phyloP scores from a whole-genome alignment of 2,113 vertebrate species.

The Elgaria multicarinata region DNA sequence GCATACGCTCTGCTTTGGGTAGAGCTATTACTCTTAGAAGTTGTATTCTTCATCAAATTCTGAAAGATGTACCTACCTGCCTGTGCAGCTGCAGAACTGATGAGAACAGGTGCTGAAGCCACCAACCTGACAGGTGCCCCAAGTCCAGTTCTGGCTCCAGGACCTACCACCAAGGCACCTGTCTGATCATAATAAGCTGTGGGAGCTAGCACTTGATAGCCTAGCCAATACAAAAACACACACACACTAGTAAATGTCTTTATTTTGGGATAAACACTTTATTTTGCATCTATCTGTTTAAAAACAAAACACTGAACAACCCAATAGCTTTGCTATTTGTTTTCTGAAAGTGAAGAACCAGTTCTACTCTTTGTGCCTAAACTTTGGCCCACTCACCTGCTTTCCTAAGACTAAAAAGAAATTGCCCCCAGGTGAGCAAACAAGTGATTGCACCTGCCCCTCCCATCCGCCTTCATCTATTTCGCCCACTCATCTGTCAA shows the following conservation, averaged over 20 bases:
- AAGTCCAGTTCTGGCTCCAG: conserved; percentile 90
- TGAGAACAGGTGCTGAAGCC: conserved; percentile 92
- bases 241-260: conserved; percentile 20
- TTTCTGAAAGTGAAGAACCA: background rate
- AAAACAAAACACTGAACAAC: background rate
- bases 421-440: background rate
- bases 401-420: background rate
- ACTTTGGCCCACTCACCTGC: background rate
- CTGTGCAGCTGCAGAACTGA: conserved; percentile 94
- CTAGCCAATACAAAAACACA: conserved; percentile 73
- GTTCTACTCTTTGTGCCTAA: background rate
- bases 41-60: conserved; percentile 5
- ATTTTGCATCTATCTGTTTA: background rate
- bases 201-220: conserved; percentile 94
- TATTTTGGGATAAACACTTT: background rate
- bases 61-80: conserved; percentile 82
- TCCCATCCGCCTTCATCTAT: background rate
- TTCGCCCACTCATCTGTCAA: background rate
- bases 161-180: conserved; percentile 93
- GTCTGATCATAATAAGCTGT: conserved; percentile 97
- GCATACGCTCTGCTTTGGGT: too few species aligned
- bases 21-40: background rate
- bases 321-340: background rate
- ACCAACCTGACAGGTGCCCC: conserved; percentile 92
- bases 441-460: background rate